Percentiles rank a stretch among this genome's conserved stretches.
Conservation (phyloP, 2,888 invertebrate species). For the Scaptomyza reducta region DNA sequence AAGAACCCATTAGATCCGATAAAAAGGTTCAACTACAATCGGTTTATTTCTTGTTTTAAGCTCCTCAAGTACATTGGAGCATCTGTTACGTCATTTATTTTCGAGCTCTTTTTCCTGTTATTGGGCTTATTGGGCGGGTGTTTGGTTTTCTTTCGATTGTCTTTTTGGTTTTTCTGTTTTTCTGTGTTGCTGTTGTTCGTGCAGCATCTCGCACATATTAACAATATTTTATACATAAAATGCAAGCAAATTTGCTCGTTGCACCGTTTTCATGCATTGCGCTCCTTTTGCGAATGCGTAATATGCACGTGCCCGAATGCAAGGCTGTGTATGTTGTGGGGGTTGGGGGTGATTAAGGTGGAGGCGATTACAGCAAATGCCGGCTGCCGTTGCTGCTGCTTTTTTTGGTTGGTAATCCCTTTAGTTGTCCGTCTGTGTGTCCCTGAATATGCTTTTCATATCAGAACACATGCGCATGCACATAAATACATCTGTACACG, state of each 20-base stretch:
- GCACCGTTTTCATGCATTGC: slow-evolving; percentile 6
- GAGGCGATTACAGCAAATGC: slow-evolving; percentile 7
- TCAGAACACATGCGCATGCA: background rate
- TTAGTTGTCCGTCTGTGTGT: background rate
- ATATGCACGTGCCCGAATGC: slow-evolving; percentile 4
- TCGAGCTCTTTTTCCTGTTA: background rate
- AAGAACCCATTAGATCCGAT: background rate
- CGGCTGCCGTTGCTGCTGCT: background rate
- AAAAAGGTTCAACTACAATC: background rate
- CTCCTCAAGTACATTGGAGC: slow-evolving; percentile 4
- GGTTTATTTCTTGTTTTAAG: background rate
- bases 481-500: background rate
- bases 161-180: background rate
- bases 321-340: background rate
- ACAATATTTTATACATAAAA: slow-evolving; percentile 17
- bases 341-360: background rate
- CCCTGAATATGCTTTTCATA: slow-evolving; percentile 2
- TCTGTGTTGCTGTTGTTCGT: background rate
- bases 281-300: slow-evolving; percentile 5
- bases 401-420: background rate
- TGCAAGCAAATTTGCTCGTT: slow-evolving; percentile 2
- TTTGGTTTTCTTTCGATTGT: background rate
- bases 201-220: slow-evolving; percentile 7
- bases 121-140: background rate
- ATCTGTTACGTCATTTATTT: background rate